Evolutionary conservation across 2,113 vertebrate species (phyloP).

Genomic region (Astur gentilis): DNA sequence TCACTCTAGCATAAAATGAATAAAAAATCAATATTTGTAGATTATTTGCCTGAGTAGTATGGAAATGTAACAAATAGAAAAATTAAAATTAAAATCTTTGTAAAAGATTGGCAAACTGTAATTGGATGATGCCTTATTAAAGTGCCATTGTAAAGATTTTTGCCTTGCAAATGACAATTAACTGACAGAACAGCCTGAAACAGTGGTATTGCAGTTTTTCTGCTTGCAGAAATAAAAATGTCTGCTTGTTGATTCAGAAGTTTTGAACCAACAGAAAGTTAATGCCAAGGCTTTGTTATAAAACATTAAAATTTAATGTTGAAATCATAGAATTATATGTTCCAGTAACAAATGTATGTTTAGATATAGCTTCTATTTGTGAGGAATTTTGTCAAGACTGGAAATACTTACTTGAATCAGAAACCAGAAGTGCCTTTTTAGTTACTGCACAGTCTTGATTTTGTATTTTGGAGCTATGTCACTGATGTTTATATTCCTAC

Average conservation of each 20-base stretch:
- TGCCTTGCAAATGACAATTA: background rate
- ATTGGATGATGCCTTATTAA: background rate
- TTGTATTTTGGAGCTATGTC: background rate
- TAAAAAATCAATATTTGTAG: background rate
- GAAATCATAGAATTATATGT: background rate
- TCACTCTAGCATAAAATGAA: background rate
- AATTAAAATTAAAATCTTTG: background rate
- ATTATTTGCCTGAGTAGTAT: background rate
- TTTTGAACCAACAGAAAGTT: background rate
- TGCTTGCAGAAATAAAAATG: background rate
- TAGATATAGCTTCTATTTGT: background rate
- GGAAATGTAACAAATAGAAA: background rate
- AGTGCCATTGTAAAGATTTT: background rate
- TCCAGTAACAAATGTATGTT: background rate
- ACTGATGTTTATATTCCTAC: background rate
- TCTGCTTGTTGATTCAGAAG: background rate
- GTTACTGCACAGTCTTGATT: background rate
- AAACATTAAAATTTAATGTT: background rate
- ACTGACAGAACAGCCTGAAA: background rate
- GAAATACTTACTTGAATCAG: slow-evolving; percentile 9
- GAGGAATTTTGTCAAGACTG: background rate
- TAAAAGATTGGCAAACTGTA: background rate
- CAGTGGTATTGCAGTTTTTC: background rate
- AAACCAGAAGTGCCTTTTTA: slow-evolving; percentile 6
- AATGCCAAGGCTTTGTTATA: background rate